Conservation (phyloP, 2,797 vertebrate genomes). For the Hephaestus fuliginosus region DNA sequence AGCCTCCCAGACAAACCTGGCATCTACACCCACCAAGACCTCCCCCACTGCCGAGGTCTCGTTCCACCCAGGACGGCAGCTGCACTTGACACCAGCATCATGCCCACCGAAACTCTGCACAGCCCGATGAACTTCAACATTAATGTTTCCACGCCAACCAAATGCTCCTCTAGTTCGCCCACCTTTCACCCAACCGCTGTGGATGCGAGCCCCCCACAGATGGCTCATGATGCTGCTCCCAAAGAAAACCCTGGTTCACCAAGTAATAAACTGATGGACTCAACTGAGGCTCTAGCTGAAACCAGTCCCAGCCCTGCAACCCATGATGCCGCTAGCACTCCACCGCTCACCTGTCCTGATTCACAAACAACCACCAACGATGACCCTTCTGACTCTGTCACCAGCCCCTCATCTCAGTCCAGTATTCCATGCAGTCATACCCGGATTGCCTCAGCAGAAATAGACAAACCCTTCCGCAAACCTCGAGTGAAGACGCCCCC, state of each 20-base stretch:
- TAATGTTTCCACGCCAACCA: conserved; percentile 40
- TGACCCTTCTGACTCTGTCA: conserved; percentile 21
- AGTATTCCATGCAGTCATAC: conserved; percentile 42
- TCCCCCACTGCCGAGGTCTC: conserved; percentile 21
- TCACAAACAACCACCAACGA: conserved; percentile 17
- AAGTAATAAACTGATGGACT: conserved; percentile 8
- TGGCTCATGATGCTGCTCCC: conserved; percentile 25
- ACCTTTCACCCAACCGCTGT: conserved; percentile 3
- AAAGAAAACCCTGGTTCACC: conserved; percentile 24
- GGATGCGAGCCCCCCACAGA: conserved; percentile 14
- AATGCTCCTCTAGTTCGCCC: conserved; percentile 32
- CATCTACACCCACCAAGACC: conserved; percentile 60
- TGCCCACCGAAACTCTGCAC: conserved; percentile 27
- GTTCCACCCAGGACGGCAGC: conserved; percentile 17
- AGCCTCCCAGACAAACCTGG: conserved; percentile 67
- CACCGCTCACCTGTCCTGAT: conserved; percentile 24
- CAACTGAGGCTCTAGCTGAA: conserved; percentile 9
- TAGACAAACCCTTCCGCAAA: conserved; percentile 65
- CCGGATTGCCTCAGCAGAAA: conserved; percentile 64
- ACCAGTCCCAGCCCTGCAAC: conserved; percentile 12
- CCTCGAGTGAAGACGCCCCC: conserved; percentile 46
- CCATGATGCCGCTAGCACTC: background rate
- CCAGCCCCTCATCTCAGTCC: conserved; percentile 62
- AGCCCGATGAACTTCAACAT: conserved; percentile 52
- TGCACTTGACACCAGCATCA: conserved; percentile 33